phyloP scores from a whole-genome alignment of 37 sponge, comb jelly and placozoan genomes.

The Hormiphora californensis region DNA sequence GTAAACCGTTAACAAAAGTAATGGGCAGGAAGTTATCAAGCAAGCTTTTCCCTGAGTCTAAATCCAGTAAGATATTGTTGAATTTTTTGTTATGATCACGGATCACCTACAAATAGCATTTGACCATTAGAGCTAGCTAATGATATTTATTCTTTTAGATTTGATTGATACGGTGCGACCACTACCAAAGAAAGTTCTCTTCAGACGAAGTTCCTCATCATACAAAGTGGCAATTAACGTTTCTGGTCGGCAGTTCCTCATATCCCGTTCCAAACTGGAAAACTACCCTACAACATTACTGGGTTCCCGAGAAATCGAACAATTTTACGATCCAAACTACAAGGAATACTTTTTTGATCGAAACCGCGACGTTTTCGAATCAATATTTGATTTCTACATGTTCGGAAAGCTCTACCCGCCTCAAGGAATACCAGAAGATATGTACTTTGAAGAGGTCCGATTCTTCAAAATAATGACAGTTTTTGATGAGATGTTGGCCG shows the following conservation, averaged over 20 bases:
- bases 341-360: constrained; percentile 14
- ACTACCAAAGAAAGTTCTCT: no score
- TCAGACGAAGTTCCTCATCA: not conserved
- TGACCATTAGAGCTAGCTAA: no score
- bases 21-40: no score
- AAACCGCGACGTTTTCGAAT: not conserved
- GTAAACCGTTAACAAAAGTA: no score
- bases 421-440: not conserved
- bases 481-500: not conserved
- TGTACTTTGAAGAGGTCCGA: not conserved
- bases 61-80: no score
- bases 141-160: no score
- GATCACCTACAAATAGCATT: no score
- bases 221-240: not conserved
- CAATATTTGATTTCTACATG: constrained; percentile 1
- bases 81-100: no score
- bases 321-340: not conserved
- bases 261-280: not conserved
- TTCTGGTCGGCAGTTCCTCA: not conserved
- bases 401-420: constrained; percentile 10
- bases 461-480: not conserved
- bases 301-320: not conserved
- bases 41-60: no score
- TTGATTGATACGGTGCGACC: no score
- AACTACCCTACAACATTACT: not conserved